Evolutionary conservation across 2,113 vertebrate genomes (phyloP).

Genomic region (Dasyurus viverrinus): DNA sequence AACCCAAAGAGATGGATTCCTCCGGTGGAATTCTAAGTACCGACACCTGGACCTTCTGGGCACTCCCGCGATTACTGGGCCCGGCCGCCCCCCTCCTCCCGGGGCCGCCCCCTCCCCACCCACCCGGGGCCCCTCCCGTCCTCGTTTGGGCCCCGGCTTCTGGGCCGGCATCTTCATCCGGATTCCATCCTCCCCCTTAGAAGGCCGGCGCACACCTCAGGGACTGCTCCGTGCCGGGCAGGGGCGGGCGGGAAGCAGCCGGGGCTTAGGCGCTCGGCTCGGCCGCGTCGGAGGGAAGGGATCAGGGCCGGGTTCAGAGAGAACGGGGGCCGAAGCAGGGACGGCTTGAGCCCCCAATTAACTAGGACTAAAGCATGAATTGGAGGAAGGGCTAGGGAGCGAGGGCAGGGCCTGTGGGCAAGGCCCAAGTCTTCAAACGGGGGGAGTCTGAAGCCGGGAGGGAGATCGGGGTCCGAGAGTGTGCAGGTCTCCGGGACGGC

Average conservation of each 20-base stretch:
- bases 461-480: not conserved
- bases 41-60: not conserved
- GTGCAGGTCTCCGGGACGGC: not conserved
- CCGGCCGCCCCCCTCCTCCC: no score
- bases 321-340: not conserved
- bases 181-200: not conserved
- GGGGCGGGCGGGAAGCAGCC: not conserved
- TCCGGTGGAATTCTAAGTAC: not conserved
- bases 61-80: no score
- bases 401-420: not conserved
- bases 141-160: not conserved
- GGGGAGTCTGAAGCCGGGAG: no score
- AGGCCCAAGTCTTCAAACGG: no score
- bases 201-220: not conserved
- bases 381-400: not conserved
- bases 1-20: no score
- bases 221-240: not conserved
- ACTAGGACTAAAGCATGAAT: not conserved
- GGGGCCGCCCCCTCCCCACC: no score
- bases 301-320: no score
- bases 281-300: not conserved
- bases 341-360: not conserved
- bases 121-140: no score
- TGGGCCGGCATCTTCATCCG: no score
- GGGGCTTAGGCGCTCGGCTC: not conserved